Evolutionary conservation across 2,797 vertebrate species (phyloP), one percentile per base, ranked within the genome.

Genomic region (Hoplostethus atlanticus): DNA sequence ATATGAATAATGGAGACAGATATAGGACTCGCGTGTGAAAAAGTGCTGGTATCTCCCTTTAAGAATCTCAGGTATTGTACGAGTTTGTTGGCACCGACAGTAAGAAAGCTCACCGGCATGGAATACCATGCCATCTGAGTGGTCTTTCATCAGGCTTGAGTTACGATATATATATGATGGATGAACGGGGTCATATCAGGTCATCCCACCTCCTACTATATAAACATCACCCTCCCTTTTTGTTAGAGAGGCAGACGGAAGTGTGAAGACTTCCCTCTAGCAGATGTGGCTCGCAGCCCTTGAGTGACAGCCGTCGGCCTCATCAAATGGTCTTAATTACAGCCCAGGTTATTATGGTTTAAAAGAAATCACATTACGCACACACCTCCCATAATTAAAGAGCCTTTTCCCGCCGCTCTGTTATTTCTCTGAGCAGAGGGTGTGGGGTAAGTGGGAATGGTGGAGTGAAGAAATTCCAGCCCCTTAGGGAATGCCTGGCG

Each of bases 381-480:
- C 81, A 80, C 83, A 83, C 86, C 80, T 87, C 63, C 59, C 66
- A 64, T 91, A 91, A 94, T 94, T 91, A 91, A 87, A 91, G 83
- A 88, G 81, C 80, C 83, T 79, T 84, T 28, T 83, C n/a, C 74
- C 75, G 77, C 76, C 60, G 64, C 84, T 80, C 77, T 90, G 74
- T 91, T 79, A 83, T 89, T 84, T 88, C 62, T 81, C 68, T 42
- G 64, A 76, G 63, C 64, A 71, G 28, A 76, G 83, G 64, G 81
- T 81, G 81, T 77, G 69, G 67, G 56, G 55, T 66, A 54, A 68
- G 73, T 79, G 68, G 58, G 64, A 77, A 83, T 58, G 69, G 48
- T 78, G 67, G 50, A 54, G 63, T 81, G 76, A 79, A 85, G 77
- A 91, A 87, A 89, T 81, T 88, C 55, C 74, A 87, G 66, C 64